These are phyloP conservation scores for Hippoglossus stenolepis DNA, from an alignment of 2,113 vertebrate species.

Conservation along the genomic window DNA sequence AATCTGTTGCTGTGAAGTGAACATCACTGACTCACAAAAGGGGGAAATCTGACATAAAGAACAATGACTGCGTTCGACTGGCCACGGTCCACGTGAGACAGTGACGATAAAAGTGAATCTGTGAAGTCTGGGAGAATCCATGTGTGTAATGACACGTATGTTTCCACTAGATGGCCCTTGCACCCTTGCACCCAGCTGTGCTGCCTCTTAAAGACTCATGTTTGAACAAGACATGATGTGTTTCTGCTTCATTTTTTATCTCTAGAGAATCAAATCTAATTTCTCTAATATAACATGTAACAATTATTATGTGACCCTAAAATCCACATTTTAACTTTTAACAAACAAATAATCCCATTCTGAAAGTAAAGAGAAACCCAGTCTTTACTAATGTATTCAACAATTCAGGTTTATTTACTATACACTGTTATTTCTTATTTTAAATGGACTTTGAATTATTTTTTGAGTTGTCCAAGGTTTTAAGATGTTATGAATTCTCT, in stretches of 20 bases:
- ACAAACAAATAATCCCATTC: too few species aligned
- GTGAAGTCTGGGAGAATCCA: constrained; percentile 26
- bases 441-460: neutral
- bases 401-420: neutral
- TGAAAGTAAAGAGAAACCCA: too few species aligned
- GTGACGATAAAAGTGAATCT: constrained; percentile 17
- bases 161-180: constrained; percentile 83
- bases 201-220: constrained; percentile 33
- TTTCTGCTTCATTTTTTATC: constrained; percentile 25
- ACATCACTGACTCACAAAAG: constrained; percentile 10
- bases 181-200: constrained; percentile 72
- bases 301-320: neutral
- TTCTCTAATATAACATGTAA: neutral
- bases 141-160: constrained; percentile 64
- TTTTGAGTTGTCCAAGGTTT: neutral
- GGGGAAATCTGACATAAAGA: constrained; percentile 1
- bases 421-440: neutral
- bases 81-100: neutral
- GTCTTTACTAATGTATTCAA: too few species aligned
- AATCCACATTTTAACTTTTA: too few species aligned
- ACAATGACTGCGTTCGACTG: constrained; percentile 10
- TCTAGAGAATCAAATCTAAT: neutral
- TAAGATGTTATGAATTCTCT: neutral
- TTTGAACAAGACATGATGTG: constrained; percentile 54
- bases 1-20: neutral